Base-by-base conservation (phyloP, 1,140 invertebrate species). In the Trichoplusia ni region DNA sequence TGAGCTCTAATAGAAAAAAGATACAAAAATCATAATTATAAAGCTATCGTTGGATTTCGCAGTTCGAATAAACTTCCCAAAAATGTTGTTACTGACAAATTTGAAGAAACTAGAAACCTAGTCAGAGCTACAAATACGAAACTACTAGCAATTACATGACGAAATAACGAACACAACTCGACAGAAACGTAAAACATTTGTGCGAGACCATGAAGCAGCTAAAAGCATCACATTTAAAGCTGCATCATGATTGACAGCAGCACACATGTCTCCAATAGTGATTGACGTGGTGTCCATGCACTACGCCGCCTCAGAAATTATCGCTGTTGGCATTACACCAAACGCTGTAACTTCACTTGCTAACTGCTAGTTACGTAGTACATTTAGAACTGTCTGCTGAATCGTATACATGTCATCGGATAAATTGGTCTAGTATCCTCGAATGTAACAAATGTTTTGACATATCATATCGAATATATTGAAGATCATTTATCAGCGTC, bases 261-360 rank as follows among this genome's bases (percentile, higher is more conserved):
- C 35, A 49, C 44, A 61, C 29, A 51, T 61, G 33, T 61, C 44
- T 38, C 23, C 54, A 4, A 42, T 53, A 33, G 14, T 70, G 68
- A 75, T 71, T 77, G 74, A 77, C 72, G 69, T 27, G 13, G 44
- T 19, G 67, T 71, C 64, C 49, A 33, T 44, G 63, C 62, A 49
- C 51, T 46, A 49, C 46, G 49, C 77, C 73, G 77, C 74, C 76
- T 69, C 53, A 54, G 40, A 78, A 80, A 80, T 80, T 78, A 80
- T 69, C 67, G 49, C 44, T 72, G 53, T 79, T 81, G 76, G 76
- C 76, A 38, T 42, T 8, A 37, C 29, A 79, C 76, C 76, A 81
- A 75, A 40, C 31, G 8, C 67, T 53, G 64, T 72, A 62, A 69
- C 60, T 65, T n/a, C 35, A 38, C 42, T 44, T 8, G 37, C 38